Evolutionary conservation across 2,888 invertebrate species (phyloP).

Genomic region (Watsonalla cultraria): DNA sequence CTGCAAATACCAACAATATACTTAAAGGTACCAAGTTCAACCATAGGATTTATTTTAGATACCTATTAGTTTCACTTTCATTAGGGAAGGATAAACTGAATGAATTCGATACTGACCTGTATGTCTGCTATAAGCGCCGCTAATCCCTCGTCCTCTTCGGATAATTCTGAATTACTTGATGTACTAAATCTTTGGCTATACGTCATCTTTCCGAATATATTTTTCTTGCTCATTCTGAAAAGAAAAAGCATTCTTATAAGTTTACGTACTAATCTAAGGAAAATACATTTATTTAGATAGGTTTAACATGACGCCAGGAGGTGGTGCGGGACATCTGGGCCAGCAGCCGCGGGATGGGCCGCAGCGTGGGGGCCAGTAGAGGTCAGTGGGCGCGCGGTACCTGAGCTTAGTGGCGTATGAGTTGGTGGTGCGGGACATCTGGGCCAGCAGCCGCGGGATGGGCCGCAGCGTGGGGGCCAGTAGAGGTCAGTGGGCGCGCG

Average conservation of each 20-base stretch:
- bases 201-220: conserved; percentile 75
- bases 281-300: no score
- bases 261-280: no score
- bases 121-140: conserved; percentile 94
- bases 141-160: conserved; percentile 93
- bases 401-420: conserved; percentile 92
- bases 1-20: conserved; percentile 24
- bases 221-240: conserved; percentile 81
- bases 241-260: neutral
- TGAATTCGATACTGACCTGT: conserved; percentile 69
- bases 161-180: conserved; percentile 77
- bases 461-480: no score
- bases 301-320: no score
- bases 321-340: no score
- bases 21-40: neutral
- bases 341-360: neutral
- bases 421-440: conserved; percentile 57
- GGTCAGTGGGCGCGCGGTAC: conserved; percentile 41
- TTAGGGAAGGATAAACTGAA: no score
- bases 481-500: neutral
- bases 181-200: conserved; percentile 76
- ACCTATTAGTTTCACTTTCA: no score
- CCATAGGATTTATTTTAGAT: no score
- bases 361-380: neutral
- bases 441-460: neutral